Evolutionary conservation across 1,140 invertebrate species (phyloP), one percentile per base, ranked within the genome.

Genomic region (Lucilia cuprina): DNA sequence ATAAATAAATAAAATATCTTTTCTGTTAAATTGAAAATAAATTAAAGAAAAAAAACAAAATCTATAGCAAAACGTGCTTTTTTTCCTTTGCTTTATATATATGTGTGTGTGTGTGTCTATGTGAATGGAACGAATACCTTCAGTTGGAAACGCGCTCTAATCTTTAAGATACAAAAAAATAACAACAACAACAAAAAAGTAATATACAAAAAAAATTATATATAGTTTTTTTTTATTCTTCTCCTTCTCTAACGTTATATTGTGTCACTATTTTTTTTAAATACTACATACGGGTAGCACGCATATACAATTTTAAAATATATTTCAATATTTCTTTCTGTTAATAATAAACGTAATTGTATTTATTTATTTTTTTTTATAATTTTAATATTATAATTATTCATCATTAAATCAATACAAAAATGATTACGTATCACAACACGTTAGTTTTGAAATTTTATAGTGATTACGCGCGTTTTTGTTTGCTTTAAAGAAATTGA

Each of bases 401-500:
- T n/a, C 19, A 70, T 21, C 19, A 21, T 0, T 9, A n/a, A 60
- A 30, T 30, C 10, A 9, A 21, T 25, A 19, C 1, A 70, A n/a
- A n/a, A n/a, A 21, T 55, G 25, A 21, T n/a, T 25, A 30, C 77
- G 19, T 30, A 30, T 30, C 25, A 80, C n/a, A 5, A 49, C 41
- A 80, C 77, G 77, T 50, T 49, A 80, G 14, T 34, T 78, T 30
- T 80, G 1, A 25, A 50, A 49, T 80, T 21, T 19, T 5, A 80
- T 21, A 41, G 77, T 80, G 41, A 80, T 21, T 80, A 80, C 77
- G 77, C 77, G 77, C 41, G 77, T 80, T 80, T 80, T 80, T 80
- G 12, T 55, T 55, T 55, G 9, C 4, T n/a, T 17, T 55, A 14
- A 55, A 12, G 17, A 55, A 55, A 55, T 55, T 30, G 1, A 2